Evolutionary conservation across 2,797 vertebrate species (phyloP), one percentile per base, ranked within the genome.

Genomic region (Brachymystax lenok): DNA sequence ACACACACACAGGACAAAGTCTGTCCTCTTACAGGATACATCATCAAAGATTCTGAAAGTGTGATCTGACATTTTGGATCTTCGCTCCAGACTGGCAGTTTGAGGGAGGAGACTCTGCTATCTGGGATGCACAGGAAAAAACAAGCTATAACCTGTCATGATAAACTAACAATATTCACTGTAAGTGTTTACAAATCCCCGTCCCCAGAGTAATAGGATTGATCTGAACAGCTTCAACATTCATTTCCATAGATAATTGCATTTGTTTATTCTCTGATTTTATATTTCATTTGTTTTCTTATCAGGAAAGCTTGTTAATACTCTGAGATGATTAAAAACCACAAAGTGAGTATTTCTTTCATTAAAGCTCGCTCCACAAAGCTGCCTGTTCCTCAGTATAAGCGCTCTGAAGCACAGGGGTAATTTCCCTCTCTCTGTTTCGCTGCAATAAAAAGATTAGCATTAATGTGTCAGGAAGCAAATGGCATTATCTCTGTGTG

Each of bases 381-480:
- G 17, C 50, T 69, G 28, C 64, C 74, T 69, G 16, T 75, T n/a
- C 50, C 46, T 71, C 46, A 35, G 10, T 17, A 40, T 74, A 27
- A 30, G 24, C 66, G n/a, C 56, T n/a, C 17, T n/a, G 56, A 19
- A 59, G 6, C 56, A 59, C 56, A n/a, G 56, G 56, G 17, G 17
- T 59, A 19, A 73, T 17, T 21, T 56, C 54, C 40, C 52, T 66
- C 74, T 61, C 73, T 71, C 73, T 72, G 63, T 64, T 59, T 82
- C 46, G 46, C 75, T 81, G 83, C 79, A 83, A 80, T 82, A 83
- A 84, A 83, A 82, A 79, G 85, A 82, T 87, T 88, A 82, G 74
- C 80, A 80, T 82, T 88, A 86, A 87, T 83, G 79, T 84, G 83
- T 73, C 75, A 80, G 83, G 79, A 84, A 85, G 78, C 78, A 84